Conservation (phyloP, 1,140 invertebrate genomes). For the Marisa cornuarietis region DNA sequence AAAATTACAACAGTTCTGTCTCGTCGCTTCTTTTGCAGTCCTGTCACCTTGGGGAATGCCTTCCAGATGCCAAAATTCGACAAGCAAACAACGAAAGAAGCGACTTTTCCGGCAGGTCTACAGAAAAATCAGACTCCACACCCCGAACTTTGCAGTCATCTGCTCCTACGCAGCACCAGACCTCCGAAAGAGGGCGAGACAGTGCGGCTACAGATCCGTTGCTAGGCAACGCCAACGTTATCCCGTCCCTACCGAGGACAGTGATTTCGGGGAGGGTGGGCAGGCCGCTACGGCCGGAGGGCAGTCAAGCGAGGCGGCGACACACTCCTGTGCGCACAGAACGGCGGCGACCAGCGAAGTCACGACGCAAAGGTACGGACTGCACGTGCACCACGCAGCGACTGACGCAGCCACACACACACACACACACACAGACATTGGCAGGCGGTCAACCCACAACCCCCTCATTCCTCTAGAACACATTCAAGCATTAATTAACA, state of each 20-base stretch:
- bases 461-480: too few species aligned
- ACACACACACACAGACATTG: too few species aligned
- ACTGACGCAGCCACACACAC: too few species aligned
- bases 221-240: neutral
- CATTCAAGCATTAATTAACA: too few species aligned
- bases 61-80: constrained; percentile 11
- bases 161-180: neutral
- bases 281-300: neutral
- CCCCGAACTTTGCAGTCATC: neutral
- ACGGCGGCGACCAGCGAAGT: neutral
- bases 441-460: neutral
- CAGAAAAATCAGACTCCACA: neutral
- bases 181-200: too few species aligned
- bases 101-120: neutral
- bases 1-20: neutral
- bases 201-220: too few species aligned
- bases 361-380: neutral
- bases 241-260: neutral
- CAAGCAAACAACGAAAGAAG: neutral
- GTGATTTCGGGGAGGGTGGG: constrained; percentile 3
- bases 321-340: neutral
- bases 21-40: constrained; percentile 14
- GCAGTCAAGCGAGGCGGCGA: neutral
- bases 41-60: constrained; percentile 33
- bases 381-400: neutral